Conservation (phyloP, 1,140 invertebrate genomes). For the Rhagoletis zephyria region DNA sequence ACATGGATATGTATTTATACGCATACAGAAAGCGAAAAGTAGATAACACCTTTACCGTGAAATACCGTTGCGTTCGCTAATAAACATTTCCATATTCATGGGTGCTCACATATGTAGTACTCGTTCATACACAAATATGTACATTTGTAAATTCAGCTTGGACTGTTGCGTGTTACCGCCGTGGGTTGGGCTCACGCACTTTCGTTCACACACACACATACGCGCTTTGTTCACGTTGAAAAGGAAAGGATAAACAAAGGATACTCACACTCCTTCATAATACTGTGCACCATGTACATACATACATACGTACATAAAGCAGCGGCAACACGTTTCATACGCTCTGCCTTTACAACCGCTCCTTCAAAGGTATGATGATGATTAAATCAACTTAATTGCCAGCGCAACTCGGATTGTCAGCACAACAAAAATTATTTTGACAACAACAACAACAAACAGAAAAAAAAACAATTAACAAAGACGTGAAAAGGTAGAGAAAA, state of each 20-base stretch:
- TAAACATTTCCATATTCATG: constrained; percentile 28
- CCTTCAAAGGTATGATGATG: constrained; percentile 33
- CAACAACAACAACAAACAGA: constrained; percentile 15
- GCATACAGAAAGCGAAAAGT: not conserved
- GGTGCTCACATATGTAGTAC: not conserved
- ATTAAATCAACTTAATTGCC: constrained; percentile 55
- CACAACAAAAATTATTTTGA: constrained; percentile 38
- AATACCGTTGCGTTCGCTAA: constrained; percentile 4
- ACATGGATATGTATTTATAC: not conserved
- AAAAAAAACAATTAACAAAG: constrained; percentile 30
- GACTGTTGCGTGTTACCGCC: constrained; percentile 11
- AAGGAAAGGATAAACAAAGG: not conserved
- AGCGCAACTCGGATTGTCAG: constrained; percentile 51
- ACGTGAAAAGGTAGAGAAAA: not conserved
- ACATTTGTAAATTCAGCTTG: not conserved
- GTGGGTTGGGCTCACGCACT: not conserved
- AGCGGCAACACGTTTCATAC: constrained; percentile 3
- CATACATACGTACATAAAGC: not conserved
- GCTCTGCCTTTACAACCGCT: not conserved
- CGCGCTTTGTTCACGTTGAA: not conserved
- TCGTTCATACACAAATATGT: no score
- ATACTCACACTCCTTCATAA: not conserved
- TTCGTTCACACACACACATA: not conserved
- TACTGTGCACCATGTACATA: no score
- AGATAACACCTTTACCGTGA: constrained; percentile 36